These are phyloP conservation scores for Octomys mimax DNA, from an alignment of 2,797 vertebrate species.

Conservation along the genomic window DNA sequence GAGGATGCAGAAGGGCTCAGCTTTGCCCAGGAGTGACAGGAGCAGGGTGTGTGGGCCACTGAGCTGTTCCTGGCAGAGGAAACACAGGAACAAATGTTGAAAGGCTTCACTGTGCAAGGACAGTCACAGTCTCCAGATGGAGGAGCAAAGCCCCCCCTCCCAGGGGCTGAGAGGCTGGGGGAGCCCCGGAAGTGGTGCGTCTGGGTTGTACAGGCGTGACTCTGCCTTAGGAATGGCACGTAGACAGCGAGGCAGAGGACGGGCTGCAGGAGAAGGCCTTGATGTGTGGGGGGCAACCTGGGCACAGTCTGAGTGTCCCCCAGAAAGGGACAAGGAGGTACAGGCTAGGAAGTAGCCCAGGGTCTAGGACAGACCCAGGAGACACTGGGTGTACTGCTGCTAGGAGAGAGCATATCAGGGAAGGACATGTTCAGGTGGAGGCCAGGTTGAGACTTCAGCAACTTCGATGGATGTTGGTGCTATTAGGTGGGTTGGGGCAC, in stretches of 20 bases:
- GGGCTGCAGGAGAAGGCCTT: neutral
- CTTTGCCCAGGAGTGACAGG: neutral
- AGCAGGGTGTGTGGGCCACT: neutral
- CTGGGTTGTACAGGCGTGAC: neutral
- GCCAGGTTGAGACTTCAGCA: neutral
- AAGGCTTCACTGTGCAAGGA: neutral
- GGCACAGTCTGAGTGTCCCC: neutral
- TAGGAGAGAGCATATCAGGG: neutral
- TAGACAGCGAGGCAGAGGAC: neutral
- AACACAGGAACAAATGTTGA: neutral
- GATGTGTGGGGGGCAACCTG: neutral
- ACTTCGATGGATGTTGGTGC: neutral
- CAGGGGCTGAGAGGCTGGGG: neutral
- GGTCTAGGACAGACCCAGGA: neutral
- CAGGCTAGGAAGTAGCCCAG: fast-evolving
- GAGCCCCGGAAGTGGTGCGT: neutral
- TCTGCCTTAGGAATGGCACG: neutral
- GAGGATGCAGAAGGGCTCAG: fast-evolving
- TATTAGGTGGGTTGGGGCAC: neutral
- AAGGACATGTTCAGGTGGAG: neutral
- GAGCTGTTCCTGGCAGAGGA: neutral
- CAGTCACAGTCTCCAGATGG: neutral
- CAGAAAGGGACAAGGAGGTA: neutral
- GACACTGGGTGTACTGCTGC: too few species aligned
- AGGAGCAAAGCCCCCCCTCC: neutral